Base-by-base conservation (phyloP, 2,888 invertebrate genomes). In the Craniophora ligustri region DNA sequence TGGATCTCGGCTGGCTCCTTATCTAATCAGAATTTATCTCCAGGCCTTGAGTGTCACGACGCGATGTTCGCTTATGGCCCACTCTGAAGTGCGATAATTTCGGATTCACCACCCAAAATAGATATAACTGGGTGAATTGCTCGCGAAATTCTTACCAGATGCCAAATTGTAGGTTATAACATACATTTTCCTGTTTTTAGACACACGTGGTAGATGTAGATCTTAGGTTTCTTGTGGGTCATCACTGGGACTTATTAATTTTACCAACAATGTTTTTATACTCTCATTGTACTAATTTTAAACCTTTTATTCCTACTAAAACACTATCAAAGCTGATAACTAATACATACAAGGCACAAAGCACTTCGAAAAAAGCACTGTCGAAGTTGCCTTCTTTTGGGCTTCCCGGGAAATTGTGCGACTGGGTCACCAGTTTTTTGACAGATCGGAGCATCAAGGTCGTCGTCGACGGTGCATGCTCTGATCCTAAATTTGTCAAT, bases 11-110 rank as follows among this genome's bases (percentile, higher is more conserved):
- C 38, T 56, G 41, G 45, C 62, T 59, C 34, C 61, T 73, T 80
- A 81, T 81, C 81, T 81, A 70, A 81, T 81, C 80, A 63, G 26
- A 45, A 67, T 54, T 78, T 79, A 79, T 78, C 79, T 58, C 35
- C 42, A 55, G 72, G 50, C 79, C 76, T 81, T 76, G 79, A 76
- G 63, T 71, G 67, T 66, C 70, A 61, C 68, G 64, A 46, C 64
- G 57, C 58, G 55, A 57, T 21, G 7, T 30, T 34, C 40, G 57
- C 62, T 65, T 57, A 38, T 66, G 60, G 40, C 62, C 42, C 49
- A 40, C 63, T 57, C 40, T 23, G 35, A 45, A 59, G 31, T 51
- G 39, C 49, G 63, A 64, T 73, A 60, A 70, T 67, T 61, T 66
- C 62, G 55, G 62, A 67, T 58, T 44, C 65, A 48, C 54, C 26